Evolutionary conservation across 2,797 vertebrate species (phyloP).

Genomic region (Serranus cabrilla): DNA sequence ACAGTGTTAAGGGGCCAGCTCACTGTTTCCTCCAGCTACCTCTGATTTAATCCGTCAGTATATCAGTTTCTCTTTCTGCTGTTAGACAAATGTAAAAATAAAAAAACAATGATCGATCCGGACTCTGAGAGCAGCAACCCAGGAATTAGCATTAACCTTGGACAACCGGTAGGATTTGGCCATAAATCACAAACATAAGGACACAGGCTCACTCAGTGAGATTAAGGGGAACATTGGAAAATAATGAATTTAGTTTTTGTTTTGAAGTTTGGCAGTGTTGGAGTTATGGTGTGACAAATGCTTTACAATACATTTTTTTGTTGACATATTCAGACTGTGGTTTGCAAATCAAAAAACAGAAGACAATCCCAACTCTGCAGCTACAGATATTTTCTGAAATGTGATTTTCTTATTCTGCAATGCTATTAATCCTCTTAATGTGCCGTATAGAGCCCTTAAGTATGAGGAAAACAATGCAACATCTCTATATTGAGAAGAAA

Average conservation of each 20-base stretch:
- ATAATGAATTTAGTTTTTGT: neutral
- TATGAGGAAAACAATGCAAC: neutral
- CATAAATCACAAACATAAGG: constrained; percentile 8
- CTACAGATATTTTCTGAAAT: constrained; percentile 3
- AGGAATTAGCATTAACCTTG: neutral
- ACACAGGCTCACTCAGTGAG: constrained; percentile 4
- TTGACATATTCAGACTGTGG: neutral
- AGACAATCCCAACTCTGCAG: neutral
- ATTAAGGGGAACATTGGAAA: neutral
- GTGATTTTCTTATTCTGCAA: neutral
- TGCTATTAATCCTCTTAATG: constrained; percentile 17
- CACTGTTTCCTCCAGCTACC: constrained; percentile 6
- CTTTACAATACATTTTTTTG: too few relatives aligned
- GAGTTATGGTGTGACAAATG: too few relatives aligned
- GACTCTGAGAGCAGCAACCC: neutral
- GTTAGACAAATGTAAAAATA: neutral
- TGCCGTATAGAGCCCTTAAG: neutral
- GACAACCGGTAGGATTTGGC: neutral
- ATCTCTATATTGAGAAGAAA: neutral
- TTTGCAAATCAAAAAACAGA: constrained; percentile 5
- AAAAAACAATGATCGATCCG: neutral
- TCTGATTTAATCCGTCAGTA: neutral
- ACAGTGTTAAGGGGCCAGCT: neutral
- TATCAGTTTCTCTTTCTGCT: neutral
- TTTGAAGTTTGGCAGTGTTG: neutral